Evolutionary conservation across 2,888 invertebrate species (phyloP), one percentile per base, ranked within the genome.

Genomic region (Xestia sexstrigata): DNA sequence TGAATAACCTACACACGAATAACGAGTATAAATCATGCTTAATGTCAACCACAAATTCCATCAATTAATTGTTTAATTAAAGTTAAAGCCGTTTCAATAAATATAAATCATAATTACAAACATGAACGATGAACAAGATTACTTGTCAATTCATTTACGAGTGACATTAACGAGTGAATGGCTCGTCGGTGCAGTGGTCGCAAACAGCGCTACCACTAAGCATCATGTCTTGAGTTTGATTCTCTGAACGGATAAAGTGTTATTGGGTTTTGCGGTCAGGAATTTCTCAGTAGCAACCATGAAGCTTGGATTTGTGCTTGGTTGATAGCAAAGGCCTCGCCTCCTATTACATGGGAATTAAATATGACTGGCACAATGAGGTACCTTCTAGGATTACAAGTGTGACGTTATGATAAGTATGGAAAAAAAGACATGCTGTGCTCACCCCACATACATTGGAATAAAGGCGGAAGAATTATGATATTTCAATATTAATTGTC

Each of bases 41-140:
- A 7, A 35, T 80, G 63, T 52, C 49, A 70, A 47, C n/a, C 63
- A 55, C 23, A 47, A 80, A 65, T 60, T n/a, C 11, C 58, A n/a
- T 15, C 4, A 71, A 52, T 47, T 39, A 55, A 39, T 62, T 62
- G 42, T 62, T 55, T 47, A 62, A 20, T 63, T 20, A 72, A 1
- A 30, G 7, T 55, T 45, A 39, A 30, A 60, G 9, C 6, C 6
- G 17, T 49, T 35, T 9, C 26, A 78, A 71, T 80, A n/a, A 55
- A 30, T 26, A 63, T 52, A 15, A 79, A 63, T 63, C 52, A 45
- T 26, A 20, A 63, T 80, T 39, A 55, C 26, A 35, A 60, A n/a
- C 45, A 39, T 26, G 23, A 26, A 26, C 3, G 35, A 23, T 15
- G 42, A 5, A 42, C 23, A 39, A 45, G 13, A 35, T 52, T 42